Percentiles rank a stretch among this genome's conserved stretches.
Evolutionary conservation across 2,888 invertebrate species (phyloP).

Genomic region (Cybosia mesomella): DNA sequence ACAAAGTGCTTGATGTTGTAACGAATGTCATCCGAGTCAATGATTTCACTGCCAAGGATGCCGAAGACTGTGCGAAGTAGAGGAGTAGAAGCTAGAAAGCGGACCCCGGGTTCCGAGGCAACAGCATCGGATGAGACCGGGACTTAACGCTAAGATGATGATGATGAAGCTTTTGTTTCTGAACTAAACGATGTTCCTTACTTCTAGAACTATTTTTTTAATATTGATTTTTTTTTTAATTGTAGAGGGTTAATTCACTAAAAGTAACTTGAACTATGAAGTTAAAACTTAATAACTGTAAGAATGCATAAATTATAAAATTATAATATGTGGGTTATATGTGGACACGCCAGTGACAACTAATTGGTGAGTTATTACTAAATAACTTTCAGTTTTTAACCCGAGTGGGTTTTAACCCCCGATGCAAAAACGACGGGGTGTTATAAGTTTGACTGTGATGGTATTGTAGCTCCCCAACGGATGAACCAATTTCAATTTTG

Average conservation of each 20-base stretch:
- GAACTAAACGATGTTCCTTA: background rate
- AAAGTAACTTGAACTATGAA: background rate
- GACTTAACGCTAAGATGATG: background rate
- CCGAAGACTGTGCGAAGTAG: no score
- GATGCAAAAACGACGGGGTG: no score
- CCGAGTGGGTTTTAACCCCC: no score
- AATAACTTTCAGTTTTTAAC: no score
- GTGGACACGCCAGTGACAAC: background rate
- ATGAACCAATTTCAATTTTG: no score
- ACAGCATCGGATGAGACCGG: no score
- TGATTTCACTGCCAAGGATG: background rate
- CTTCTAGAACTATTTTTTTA: background rate
- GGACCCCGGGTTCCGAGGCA: background rate
- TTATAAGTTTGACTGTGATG: no score
- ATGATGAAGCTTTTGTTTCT: background rate
- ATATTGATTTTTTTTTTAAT: no score
- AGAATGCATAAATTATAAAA: background rate
- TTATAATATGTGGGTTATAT: background rate
- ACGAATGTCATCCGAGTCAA: background rate
- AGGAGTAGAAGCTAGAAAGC: no score
- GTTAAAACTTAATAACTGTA: background rate
- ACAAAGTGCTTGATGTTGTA: background rate
- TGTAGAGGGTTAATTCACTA: no score
- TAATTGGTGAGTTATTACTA: background rate
- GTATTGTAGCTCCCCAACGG: no score